Evolutionary conservation across 1,140 invertebrate species (phyloP).

Genomic region (Drosophila pseudoananassae): DNA sequence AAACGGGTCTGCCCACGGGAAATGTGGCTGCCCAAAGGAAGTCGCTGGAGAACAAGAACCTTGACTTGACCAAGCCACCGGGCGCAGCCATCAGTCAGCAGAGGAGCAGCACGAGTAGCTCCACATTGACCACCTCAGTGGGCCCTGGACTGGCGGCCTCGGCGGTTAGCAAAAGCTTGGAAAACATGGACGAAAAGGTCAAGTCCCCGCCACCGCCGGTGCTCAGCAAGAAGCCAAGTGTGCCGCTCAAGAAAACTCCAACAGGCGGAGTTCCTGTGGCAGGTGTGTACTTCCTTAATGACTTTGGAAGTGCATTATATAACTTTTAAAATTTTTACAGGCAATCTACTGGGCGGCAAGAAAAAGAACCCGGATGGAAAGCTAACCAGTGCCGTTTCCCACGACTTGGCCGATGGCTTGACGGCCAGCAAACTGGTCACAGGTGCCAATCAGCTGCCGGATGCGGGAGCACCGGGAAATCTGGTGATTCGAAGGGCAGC

Average conservation of each 20-base stretch:
- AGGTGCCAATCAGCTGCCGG: constrained; percentile 51
- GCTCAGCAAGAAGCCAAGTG: constrained; percentile 86
- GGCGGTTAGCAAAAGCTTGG: constrained; percentile 77
- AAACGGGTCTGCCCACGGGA: constrained; percentile 74
- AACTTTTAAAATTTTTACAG: constrained; percentile 27
- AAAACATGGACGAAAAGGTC: constrained; percentile 81
- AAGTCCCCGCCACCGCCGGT: constrained; percentile 80
- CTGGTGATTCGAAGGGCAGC: constrained; percentile 71
- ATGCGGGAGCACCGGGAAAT: constrained; percentile 51
- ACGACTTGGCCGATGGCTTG: constrained; percentile 75
- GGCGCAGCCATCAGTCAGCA: constrained; percentile 42
- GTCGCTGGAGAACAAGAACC: constrained; percentile 84
- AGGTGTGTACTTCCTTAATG: constrained; percentile 39
- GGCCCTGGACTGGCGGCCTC: constrained; percentile 18
- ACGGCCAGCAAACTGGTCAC: constrained; percentile 61
- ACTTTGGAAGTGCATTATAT: background rate
- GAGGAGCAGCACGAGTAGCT: constrained; percentile 38
- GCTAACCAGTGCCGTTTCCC: constrained; percentile 75
- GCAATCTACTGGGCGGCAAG: constrained; percentile 86
- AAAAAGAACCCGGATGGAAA: constrained; percentile 85
- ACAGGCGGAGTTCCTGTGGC: constrained; percentile 85
- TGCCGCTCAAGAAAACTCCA: constrained; percentile 87
- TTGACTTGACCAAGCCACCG: constrained; percentile 72
- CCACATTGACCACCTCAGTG: constrained; percentile 26
- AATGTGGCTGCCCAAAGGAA: constrained; percentile 85